Evolutionary conservation across 2,113 vertebrate genomes (phyloP).

Genomic region (Melospiza melodia): DNA sequence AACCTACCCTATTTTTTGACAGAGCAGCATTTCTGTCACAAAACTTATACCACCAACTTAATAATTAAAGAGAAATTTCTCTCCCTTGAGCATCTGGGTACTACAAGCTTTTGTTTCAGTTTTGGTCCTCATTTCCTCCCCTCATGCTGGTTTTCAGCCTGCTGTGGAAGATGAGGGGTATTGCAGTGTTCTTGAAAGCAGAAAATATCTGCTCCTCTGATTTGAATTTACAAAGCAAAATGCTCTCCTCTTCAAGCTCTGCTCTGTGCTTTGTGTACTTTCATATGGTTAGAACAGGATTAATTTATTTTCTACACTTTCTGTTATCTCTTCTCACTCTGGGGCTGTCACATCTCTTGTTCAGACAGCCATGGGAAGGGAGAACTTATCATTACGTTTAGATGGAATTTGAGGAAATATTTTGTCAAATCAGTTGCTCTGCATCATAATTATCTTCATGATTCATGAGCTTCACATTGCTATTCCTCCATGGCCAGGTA

Average conservation of each 20-base stretch:
- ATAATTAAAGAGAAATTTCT: neutral
- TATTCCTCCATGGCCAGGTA: neutral
- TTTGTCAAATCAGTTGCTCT: neutral
- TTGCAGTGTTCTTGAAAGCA: conserved; percentile 11
- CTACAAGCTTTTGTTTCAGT: neutral
- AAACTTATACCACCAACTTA: neutral
- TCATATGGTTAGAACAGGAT: neutral
- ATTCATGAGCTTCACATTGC: neutral
- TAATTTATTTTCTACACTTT: conserved; percentile 45
- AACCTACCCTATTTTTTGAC: neutral
- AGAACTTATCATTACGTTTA: neutral
- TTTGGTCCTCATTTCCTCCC: conserved; percentile 10
- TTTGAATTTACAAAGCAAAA: conserved; percentile 47
- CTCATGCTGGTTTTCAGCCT: conserved; percentile 26
- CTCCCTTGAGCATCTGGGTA: neutral
- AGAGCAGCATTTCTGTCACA: neutral
- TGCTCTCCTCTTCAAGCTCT: neutral
- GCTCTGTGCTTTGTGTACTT: neutral
- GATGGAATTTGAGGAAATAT: neutral
- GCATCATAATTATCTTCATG: neutral
- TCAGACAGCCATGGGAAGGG: neutral
- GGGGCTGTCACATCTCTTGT: neutral
- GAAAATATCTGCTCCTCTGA: conserved; percentile 8
- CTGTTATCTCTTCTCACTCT: conserved; percentile 15
- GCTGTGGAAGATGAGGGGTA: neutral